These are phyloP conservation scores for Drosophila auraria DNA, from an alignment of 1,140 invertebrate genomes.

Conservation along the genomic window DNA sequence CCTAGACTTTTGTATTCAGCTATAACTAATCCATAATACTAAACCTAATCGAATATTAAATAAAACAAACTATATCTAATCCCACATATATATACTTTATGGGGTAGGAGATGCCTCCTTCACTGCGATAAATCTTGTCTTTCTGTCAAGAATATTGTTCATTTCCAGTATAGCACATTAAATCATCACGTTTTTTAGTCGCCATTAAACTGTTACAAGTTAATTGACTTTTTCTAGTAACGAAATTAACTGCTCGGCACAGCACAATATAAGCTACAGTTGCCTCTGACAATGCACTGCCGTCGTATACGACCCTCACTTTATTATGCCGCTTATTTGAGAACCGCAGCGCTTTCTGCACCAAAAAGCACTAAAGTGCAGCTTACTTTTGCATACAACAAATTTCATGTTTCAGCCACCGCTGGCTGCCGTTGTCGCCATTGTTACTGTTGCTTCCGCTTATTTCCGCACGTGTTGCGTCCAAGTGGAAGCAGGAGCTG, in stretches of 20 bases:
- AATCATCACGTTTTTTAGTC: neutral
- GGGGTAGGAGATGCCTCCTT: no score
- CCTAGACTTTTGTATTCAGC: no score
- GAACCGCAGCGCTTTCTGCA: constrained; percentile 64
- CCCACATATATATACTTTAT: no score
- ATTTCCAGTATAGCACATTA: neutral
- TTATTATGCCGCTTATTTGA: constrained; percentile 75
- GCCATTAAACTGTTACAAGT: neutral
- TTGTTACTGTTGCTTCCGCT: constrained; percentile 39
- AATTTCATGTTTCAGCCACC: constrained; percentile 52
- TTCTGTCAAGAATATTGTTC: no score
- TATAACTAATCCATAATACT: no score
- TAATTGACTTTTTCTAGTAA: constrained; percentile 3
- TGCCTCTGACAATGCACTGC: constrained; percentile 18
- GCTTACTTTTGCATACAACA: constrained; percentile 70
- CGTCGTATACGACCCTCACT: constrained; percentile 22
- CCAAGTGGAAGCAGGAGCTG: constrained; percentile 32
- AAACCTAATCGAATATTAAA: no score
- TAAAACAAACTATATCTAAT: no score
- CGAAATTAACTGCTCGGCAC: constrained; percentile 5
- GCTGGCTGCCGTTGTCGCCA: constrained; percentile 19
- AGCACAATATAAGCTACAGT: constrained; percentile 6
- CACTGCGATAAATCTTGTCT: no score
- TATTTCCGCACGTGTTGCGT: constrained; percentile 59
- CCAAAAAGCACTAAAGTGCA: constrained; percentile 72